Conservation (phyloP, 2,113 vertebrate species). For the Microtus oregoni region DNA sequence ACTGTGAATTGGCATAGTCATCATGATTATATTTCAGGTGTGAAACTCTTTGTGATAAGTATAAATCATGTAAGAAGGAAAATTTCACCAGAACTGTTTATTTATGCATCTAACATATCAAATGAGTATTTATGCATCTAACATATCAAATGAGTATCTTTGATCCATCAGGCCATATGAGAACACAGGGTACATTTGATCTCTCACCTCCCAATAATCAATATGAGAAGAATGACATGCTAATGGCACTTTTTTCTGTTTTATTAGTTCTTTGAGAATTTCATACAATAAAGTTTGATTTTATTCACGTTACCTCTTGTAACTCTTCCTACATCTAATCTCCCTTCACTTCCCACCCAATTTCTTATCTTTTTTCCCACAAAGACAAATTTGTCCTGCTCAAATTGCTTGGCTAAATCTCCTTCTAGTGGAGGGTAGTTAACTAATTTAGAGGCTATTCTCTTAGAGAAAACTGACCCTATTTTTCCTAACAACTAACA, state of each 20-base stretch:
- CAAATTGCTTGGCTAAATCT: background rate
- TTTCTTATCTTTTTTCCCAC: background rate
- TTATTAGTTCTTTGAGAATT: background rate
- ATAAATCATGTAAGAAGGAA: background rate
- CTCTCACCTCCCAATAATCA: background rate
- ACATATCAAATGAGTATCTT: background rate
- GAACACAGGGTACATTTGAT: background rate
- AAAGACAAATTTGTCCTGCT: background rate
- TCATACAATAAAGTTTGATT: background rate
- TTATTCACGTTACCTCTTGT: background rate
- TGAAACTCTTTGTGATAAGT: conserved; percentile 18
- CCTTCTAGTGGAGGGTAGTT: background rate
- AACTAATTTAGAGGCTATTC: background rate
- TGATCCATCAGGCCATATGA: background rate
- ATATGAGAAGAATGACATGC: background rate
- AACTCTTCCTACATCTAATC: background rate
- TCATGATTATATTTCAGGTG: background rate
- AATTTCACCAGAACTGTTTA: background rate
- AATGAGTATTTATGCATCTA: background rate
- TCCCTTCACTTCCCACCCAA: background rate
- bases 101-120: background rate
- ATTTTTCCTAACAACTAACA: background rate
- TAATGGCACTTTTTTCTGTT: background rate
- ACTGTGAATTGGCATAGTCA: background rate
- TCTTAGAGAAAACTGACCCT: background rate